Base-by-base conservation (phyloP, 2,797 vertebrate species). In the Eleutherodactylus coqui region DNA sequence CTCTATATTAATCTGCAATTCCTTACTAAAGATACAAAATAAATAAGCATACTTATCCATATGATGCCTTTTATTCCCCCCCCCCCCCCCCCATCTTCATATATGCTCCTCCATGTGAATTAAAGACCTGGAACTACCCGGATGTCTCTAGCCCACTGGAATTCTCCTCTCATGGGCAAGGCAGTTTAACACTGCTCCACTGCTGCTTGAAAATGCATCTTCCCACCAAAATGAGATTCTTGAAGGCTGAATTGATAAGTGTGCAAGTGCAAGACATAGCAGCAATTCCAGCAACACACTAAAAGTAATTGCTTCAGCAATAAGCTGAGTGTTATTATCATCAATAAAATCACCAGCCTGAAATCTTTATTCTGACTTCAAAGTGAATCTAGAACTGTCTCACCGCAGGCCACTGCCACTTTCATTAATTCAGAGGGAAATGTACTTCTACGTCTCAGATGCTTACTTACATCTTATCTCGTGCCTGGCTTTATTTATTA, bases 361-460 rank as follows among this genome's bases (percentile, higher is more conserved):
- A 91, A 90, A 89, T 86, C 86, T 89, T 84, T 83, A 76, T 88
- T 89, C 87, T 84, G 72, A 89, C 85, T 92, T 89, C 92, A 91
- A 93, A 91, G 60, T 34, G 83, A 85, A 89, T 81, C 79, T 73
- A 89, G 62, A 43, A 81, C 84, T 49, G 79, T 79, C 84, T 90
- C 82, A 88, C 86, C 85, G 53, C 60, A 67, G 89, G 90, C 87
- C 75, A 89, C 79, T 86, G 82, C 76, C 29, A 64, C 17, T 14
- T 41, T 21, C 53, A 82, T 55, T 75, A 51, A 10, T 78, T 86
- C 58, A 55, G 77, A 82, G 64, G 79, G 82, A 92, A 90, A 90
- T 84, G 45, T 90, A 86, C 88, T 89, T 83, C 82, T 86, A 88
- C 89, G 75, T 82, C 85, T 87, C 38, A 77, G 88, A 89, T 89